Conservation (phyloP, 2,888 invertebrate genomes). For the Nymphalis polychloros region DNA sequence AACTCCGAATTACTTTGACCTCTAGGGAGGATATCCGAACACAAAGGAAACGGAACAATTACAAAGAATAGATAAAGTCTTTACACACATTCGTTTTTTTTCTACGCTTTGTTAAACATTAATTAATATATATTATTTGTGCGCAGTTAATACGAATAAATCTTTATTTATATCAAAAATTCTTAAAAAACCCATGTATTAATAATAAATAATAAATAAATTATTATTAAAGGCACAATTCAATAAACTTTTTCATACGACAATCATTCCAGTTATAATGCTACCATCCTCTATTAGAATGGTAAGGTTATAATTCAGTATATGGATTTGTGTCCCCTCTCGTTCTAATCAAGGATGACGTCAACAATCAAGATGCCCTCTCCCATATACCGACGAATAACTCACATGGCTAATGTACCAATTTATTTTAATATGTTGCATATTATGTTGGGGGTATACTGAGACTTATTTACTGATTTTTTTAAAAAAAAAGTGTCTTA, state of each 20-base stretch:
- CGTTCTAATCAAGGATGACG: conserved; percentile 28
- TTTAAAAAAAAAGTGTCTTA: too few species aligned
- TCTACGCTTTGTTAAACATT: neutral
- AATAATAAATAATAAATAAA: too few species aligned
- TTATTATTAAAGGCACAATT: neutral
- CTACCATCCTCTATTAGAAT: neutral
- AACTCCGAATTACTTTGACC: conserved; percentile 27
- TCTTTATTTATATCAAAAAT: too few species aligned
- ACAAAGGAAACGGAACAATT: conserved; percentile 31
- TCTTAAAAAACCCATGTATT: too few species aligned
- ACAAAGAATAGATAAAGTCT: conserved; percentile 26
- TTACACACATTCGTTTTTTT: conserved; percentile 1
- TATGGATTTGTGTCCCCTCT: conserved; percentile 22
- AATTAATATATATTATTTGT: neutral
- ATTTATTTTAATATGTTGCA: conserved; percentile 51
- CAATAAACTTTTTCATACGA: neutral
- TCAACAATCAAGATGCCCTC: conserved; percentile 30
- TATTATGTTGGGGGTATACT: conserved; percentile 45
- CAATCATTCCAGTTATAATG: neutral
- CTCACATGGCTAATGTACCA: conserved; percentile 51
- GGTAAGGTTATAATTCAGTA: neutral
- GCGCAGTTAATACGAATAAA: too few species aligned
- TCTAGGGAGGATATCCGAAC: conserved; percentile 33
- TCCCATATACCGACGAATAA: conserved; percentile 21
- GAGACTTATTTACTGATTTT: conserved; percentile 4